Evolutionary conservation across 1,140 invertebrate species (phyloP).

Genomic region (Diprion similis): DNA sequence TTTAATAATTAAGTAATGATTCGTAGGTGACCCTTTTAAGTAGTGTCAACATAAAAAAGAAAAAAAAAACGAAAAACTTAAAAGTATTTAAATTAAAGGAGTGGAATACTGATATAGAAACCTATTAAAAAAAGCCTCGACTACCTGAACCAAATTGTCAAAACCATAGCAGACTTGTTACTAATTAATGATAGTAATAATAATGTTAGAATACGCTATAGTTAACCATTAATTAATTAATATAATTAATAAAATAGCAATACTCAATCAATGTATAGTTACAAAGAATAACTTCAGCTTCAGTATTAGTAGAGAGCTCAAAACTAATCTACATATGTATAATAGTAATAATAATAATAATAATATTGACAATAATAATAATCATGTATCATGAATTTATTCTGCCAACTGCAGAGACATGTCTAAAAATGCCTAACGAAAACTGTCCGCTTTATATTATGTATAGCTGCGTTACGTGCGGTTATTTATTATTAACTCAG

Average conservation of each 20-base stretch:
- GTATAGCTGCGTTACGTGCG: constrained; percentile 7
- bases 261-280: constrained; percentile 54
- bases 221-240: constrained; percentile 41
- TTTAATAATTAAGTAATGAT: constrained; percentile 54
- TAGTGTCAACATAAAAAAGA: constrained; percentile 39
- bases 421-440: constrained; percentile 48
- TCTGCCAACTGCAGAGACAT: constrained; percentile 11
- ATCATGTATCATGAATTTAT: constrained; percentile 13
- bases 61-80: constrained; percentile 40
- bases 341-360: constrained; percentile 37
- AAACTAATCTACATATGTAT: constrained; percentile 38
- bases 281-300: constrained; percentile 58
- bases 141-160: constrained; percentile 44
- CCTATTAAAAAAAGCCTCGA: constrained; percentile 51
- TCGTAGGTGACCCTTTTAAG: constrained; percentile 38
- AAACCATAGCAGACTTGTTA: constrained; percentile 46
- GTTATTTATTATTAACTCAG: constrained; percentile 2
- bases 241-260: constrained; percentile 58
- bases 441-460: constrained; percentile 44
- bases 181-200: constrained; percentile 37
- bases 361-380: constrained; percentile 12
- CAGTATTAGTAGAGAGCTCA: constrained; percentile 58
- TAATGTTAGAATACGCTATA: constrained; percentile 38
- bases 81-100: constrained; percentile 52
- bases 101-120: constrained; percentile 57